phyloP scores from a whole-genome alignment of 2,113 vertebrate genomes.

The Empidonax alnorum region DNA sequence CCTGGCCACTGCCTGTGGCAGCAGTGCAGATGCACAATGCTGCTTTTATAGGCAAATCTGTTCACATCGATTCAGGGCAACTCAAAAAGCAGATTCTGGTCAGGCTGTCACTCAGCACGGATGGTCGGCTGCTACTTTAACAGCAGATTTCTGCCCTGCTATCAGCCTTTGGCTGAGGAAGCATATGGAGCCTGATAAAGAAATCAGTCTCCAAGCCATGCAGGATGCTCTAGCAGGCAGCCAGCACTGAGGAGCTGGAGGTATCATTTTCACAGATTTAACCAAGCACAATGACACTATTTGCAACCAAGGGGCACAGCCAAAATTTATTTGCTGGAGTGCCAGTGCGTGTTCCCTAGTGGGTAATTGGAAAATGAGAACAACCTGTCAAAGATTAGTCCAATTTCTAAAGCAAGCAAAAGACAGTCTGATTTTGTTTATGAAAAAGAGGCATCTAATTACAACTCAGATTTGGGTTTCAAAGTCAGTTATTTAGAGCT shows the following conservation, averaged over 20 bases:
- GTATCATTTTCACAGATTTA: slow-evolving; percentile 51
- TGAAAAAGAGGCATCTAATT: slow-evolving; percentile 22
- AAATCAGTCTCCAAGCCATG: background rate
- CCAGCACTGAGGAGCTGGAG: background rate
- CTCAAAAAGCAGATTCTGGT: background rate
- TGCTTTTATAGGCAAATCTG: background rate
- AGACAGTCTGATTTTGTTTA: slow-evolving; percentile 53
- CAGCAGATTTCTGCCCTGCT: background rate
- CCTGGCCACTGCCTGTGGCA: background rate
- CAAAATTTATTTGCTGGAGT: slow-evolving; percentile 42
- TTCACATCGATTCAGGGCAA: background rate
- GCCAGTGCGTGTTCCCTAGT: slow-evolving; percentile 32
- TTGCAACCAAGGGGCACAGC: slow-evolving; percentile 37
- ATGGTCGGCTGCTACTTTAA: background rate
- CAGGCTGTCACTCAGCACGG: background rate
- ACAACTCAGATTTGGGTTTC: slow-evolving; percentile 27
- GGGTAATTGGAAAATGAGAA: slow-evolving; percentile 63
- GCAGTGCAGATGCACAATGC: background rate
- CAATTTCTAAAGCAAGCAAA: slow-evolving; percentile 58
- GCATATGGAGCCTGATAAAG: slow-evolving; percentile 42
- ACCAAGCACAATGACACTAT: slow-evolving; percentile 58
- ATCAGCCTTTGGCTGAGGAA: background rate
- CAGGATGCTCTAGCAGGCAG: slow-evolving; percentile 21
- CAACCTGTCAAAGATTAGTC: slow-evolving; percentile 66
- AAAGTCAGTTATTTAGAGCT: slow-evolving; percentile 19